Base-by-base conservation (phyloP, 2,113 vertebrate species). In the Rhegmatorhina hoffmannsi region DNA sequence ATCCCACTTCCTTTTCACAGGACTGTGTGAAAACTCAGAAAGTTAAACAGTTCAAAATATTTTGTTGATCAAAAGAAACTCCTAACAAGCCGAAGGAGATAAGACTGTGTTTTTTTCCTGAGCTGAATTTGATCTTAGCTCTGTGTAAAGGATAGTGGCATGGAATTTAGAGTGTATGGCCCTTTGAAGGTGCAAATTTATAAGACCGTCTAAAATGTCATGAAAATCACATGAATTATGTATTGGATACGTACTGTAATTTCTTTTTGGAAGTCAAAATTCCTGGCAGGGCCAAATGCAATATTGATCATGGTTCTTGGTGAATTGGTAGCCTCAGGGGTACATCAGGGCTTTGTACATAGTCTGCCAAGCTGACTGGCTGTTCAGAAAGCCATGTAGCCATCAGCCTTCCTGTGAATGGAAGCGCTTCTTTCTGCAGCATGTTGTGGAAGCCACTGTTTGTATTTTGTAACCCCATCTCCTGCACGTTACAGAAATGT, bases 401-500 rank as follows among this genome's bases (percentile, higher is more conserved):
- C 5, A 4, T 33, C 31, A 25, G 33, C 63, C 44, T 89, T 26
- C 10, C 8, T 4, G 15, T 64, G 76, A 85, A 50, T 5, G 36
- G 10, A 68, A 34, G 55, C 20, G 18, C 36, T 33, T 47, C 17
- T 91, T 55, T 46, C 33, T 34, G 0, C 17, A 47, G 49, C 15
- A 0, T 13, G 8, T 47, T 70, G 13, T 23, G 2, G 3, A 82
- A 75, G 31, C 49, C 18, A 4, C 53, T 20, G 16, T 19, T 80
- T 44, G 44, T 67, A 2, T 55, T 76, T 76, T 69, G 25, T 94
- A 84, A 92, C 33, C 9, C 50, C 3, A 1, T 44, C 31, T 76
- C 26, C 80, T 93, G 53, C 7, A 2, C 82, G 1, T 92, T 88
- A 72, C 98, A 99, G 99, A 99, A 94, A 99, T 99, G 99, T 99